Conservation (phyloP, 64 coral and sea anemone genomes). For the Porites lutea region DNA sequence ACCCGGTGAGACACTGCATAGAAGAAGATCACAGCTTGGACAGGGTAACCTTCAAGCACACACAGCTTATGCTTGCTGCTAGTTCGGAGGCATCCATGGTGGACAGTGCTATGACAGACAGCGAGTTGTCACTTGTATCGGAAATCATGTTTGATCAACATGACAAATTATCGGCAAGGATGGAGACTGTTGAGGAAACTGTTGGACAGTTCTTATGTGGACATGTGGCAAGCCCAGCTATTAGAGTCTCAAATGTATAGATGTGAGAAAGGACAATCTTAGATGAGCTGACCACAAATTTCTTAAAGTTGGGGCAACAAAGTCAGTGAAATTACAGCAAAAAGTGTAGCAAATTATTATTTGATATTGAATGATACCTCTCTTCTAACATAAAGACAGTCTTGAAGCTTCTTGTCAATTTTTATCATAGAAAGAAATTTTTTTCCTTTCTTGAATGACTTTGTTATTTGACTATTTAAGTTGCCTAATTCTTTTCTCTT, state of each 20-base stretch:
- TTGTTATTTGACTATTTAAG: too few relatives aligned
- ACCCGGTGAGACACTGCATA: constrained; percentile 87
- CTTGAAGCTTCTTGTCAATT: too few relatives aligned
- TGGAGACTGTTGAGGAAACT: constrained; percentile 91
- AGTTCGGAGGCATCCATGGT: constrained; percentile 36
- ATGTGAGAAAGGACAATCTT: not conserved
- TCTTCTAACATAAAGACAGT: too few relatives aligned
- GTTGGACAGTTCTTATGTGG: constrained; percentile 80
- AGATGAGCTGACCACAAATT: not conserved
- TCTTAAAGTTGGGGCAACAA: not conserved
- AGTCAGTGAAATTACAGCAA: too few relatives aligned
- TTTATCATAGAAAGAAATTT: too few relatives aligned
- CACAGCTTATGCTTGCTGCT: constrained; percentile 24
- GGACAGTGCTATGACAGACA: constrained; percentile 74
- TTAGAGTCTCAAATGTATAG: constrained; percentile 67
- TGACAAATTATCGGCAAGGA: constrained; percentile 83
- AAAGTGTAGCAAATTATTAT: too few relatives aligned
- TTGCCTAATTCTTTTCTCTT: too few relatives aligned
- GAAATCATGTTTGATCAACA: constrained; percentile 93
- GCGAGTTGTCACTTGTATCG: constrained; percentile 84
- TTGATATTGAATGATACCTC: too few relatives aligned
- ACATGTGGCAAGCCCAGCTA: constrained; percentile 61
- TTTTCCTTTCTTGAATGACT: too few relatives aligned
- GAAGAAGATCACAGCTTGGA: constrained; percentile 73
- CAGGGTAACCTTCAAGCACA: constrained; percentile 49